Evolutionary conservation across 2,888 invertebrate genomes (phyloP).

Genomic region (Plebejus anna): DNA sequence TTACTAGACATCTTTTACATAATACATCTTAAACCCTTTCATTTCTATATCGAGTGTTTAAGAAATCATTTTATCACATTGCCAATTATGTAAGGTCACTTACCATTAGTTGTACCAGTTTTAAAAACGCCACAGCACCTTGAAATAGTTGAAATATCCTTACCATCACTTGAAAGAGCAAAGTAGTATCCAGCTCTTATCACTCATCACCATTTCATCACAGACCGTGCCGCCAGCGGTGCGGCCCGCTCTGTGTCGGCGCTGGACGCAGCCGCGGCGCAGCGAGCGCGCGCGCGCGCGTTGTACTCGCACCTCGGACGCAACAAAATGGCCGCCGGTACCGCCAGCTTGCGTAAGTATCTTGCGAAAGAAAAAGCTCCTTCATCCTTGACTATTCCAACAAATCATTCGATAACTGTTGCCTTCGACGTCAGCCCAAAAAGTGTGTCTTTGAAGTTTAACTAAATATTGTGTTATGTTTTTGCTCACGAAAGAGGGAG

Average conservation of each 20-base stretch:
- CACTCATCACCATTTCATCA: conserved; percentile 15
- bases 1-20: neutral
- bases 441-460: neutral
- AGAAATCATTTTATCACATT: too few species aligned
- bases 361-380: too few species aligned
- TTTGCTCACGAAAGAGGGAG: conserved; percentile 76
- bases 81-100: neutral
- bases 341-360: conserved; percentile 83
- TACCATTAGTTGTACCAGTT: neutral
- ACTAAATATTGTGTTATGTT: conserved; percentile 14
- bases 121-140: neutral
- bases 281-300: conserved; percentile 90
- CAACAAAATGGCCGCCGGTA: conserved; percentile 81
- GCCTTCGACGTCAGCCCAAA: neutral
- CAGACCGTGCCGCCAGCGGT: conserved; percentile 39
- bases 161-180: neutral
- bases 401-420: too few species aligned
- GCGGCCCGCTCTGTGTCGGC: conserved; percentile 91
- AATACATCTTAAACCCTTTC: too few species aligned
- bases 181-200: conserved; percentile 13
- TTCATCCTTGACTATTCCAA: too few species aligned
- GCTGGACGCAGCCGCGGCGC: conserved; percentile 94
- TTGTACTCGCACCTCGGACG: conserved; percentile 90
- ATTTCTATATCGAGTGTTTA: too few species aligned
- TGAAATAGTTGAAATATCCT: neutral